phyloP scores from a whole-genome alignment of 2,888 invertebrate species.

The Eudemis profundana region DNA sequence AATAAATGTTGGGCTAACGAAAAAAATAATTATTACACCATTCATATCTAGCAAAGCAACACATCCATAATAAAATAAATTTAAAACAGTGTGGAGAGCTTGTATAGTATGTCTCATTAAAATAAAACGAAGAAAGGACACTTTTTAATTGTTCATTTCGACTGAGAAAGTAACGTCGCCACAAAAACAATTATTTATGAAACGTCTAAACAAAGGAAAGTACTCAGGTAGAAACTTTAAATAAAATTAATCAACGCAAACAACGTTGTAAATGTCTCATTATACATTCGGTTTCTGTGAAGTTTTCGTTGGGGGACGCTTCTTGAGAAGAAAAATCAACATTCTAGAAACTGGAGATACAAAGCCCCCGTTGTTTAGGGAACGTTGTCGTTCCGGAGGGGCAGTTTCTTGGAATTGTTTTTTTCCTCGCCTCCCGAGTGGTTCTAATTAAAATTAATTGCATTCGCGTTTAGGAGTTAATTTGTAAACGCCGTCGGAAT shows the following conservation, averaged over 20 bases:
- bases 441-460: slow-evolving; percentile 77
- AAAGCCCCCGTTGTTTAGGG: slow-evolving; percentile 43
- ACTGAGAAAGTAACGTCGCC: background rate
- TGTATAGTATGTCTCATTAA: too few species aligned
- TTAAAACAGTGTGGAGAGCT: too few species aligned
- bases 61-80: too few species aligned
- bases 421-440: slow-evolving; percentile 57
- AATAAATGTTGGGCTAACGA: too few species aligned
- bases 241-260: slow-evolving; percentile 43
- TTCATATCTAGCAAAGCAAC: too few species aligned
- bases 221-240: slow-evolving; percentile 36
- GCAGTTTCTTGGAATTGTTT: slow-evolving; percentile 57
- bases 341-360: slow-evolving; percentile 45
- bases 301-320: slow-evolving; percentile 35
- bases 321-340: slow-evolving; percentile 40
- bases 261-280: slow-evolving; percentile 43
- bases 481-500: slow-evolving; percentile 51
- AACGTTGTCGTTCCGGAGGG: slow-evolving; percentile 37
- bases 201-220: slow-evolving; percentile 38
- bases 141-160: slow-evolving; percentile 14
- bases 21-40: too few species aligned
- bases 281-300: slow-evolving; percentile 41
- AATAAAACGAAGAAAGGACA: background rate
- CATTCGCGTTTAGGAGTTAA: slow-evolving; percentile 70
- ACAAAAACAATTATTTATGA: slow-evolving; percentile 22